Conservation (phyloP, 2,797 vertebrate genomes). For the Urosaurus nigricauda region DNA sequence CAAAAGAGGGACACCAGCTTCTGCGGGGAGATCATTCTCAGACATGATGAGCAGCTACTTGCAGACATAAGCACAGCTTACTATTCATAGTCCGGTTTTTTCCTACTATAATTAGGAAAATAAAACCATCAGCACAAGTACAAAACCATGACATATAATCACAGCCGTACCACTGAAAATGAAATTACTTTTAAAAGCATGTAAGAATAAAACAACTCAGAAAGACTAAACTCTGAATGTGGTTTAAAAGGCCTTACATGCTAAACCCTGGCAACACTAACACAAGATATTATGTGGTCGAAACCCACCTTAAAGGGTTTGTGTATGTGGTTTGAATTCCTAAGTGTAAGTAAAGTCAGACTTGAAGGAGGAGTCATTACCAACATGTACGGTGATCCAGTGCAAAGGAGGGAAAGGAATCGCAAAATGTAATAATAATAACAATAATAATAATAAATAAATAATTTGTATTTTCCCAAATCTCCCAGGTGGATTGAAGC, state of each 20-base stretch:
- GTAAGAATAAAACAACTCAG: too few relatives aligned
- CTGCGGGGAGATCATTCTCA: constrained; percentile 28
- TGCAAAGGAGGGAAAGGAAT: too few relatives aligned
- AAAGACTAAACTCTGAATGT: too few relatives aligned
- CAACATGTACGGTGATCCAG: neutral
- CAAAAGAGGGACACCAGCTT: constrained; percentile 19
- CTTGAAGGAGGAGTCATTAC: neutral
- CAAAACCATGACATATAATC: neutral
- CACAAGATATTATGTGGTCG: too few relatives aligned
- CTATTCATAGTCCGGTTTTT: neutral
- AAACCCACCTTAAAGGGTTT: neutral
- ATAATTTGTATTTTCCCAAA: too few relatives aligned
- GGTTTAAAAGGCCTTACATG: neutral
- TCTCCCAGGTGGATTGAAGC: too few relatives aligned
- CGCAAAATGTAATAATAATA: too few relatives aligned
- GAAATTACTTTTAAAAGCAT: neutral
- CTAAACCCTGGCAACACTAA: neutral
- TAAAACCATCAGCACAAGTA: neutral
- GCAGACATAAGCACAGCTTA: too few relatives aligned
- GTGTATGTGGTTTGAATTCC: too few relatives aligned
- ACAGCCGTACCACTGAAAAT: neutral
- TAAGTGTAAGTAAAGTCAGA: too few relatives aligned
- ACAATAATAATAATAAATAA: too few relatives aligned
- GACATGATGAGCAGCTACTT: constrained; percentile 48
- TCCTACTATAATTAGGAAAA: neutral